Conservation (phyloP, 2,113 vertebrate species). For the Porphyrio hochstetteri region DNA sequence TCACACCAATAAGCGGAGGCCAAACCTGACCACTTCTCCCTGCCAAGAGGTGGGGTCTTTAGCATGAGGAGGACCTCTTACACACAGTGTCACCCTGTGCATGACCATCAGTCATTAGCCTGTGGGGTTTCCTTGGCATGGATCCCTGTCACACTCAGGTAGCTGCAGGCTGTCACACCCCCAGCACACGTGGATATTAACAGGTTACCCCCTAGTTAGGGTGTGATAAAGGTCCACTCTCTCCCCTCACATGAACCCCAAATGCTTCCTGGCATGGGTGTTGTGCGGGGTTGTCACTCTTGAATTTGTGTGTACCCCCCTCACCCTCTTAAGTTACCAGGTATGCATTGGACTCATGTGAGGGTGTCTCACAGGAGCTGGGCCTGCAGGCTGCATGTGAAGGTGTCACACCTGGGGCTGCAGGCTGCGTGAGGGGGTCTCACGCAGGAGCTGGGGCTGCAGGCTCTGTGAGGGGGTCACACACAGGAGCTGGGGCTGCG, state of each 20-base stretch:
- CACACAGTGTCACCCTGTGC: background rate
- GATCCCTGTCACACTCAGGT: background rate
- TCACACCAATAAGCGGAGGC: background rate
- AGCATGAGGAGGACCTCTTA: background rate
- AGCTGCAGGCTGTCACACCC: too few relatives aligned
- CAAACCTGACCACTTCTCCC: background rate
- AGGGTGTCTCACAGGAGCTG: background rate
- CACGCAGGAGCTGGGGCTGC: too few relatives aligned
- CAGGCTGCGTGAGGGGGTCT: too few relatives aligned
- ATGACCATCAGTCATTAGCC: background rate
- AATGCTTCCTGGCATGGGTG: background rate
- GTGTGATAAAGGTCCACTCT: background rate
- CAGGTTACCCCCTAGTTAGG: background rate
- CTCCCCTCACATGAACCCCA: too few relatives aligned
- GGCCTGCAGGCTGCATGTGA: too few relatives aligned
- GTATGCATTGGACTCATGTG: too few relatives aligned
- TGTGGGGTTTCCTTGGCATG: background rate
- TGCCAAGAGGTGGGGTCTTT: background rate
- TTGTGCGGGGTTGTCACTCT: background rate
- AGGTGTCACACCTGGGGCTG: too few relatives aligned
- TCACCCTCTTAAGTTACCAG: background rate
- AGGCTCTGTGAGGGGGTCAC: too few relatives aligned
- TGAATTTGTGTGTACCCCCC: background rate
- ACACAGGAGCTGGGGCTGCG: accelerated
- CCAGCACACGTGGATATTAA: background rate